Percentiles rank a stretch among this genome's conserved stretches.
Evolutionary conservation across 2,797 vertebrate species (phyloP).

Genomic region (Coendou prehensilis): DNA sequence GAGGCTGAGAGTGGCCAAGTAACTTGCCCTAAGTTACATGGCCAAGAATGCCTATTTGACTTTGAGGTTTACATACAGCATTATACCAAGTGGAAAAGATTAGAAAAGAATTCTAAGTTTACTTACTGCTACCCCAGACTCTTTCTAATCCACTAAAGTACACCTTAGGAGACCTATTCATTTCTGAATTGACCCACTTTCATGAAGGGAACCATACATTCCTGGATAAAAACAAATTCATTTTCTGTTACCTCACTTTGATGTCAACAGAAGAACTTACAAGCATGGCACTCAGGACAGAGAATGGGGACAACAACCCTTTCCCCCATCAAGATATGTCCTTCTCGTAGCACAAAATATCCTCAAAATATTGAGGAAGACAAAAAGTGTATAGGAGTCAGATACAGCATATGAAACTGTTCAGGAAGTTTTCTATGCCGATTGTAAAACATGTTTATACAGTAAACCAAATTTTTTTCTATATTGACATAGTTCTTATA

Average conservation of each 20-base stretch:
- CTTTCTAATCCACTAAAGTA: not conserved
- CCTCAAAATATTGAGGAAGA: not conserved
- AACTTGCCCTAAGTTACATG: not conserved
- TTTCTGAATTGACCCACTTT: not conserved
- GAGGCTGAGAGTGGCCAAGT: not conserved
- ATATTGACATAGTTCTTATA: not conserved
- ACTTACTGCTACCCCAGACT: not conserved
- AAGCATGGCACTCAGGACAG: not conserved
- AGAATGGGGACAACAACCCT: not conserved
- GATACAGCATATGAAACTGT: not conserved
- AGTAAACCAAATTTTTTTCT: not conserved
- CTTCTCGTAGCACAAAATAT: not conserved
- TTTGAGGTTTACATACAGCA: not conserved
- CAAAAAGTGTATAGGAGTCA: not conserved
- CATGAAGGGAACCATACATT: not conserved
- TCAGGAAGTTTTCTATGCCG: not conserved
- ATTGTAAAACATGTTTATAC: not conserved
- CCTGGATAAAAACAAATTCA: not conserved
- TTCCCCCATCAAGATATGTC: not conserved
- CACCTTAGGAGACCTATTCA: not conserved
- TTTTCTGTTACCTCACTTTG: not conserved
- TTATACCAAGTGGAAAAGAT: not conserved
- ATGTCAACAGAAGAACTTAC: not conserved
- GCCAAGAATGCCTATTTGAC: not conserved
- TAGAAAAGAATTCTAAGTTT: not conserved